A percentile compares a stretch with the other conserved stretches of the same genome.
Conservation (phyloP, 2,113 vertebrate genomes). For the Polyodon spathula region DNA sequence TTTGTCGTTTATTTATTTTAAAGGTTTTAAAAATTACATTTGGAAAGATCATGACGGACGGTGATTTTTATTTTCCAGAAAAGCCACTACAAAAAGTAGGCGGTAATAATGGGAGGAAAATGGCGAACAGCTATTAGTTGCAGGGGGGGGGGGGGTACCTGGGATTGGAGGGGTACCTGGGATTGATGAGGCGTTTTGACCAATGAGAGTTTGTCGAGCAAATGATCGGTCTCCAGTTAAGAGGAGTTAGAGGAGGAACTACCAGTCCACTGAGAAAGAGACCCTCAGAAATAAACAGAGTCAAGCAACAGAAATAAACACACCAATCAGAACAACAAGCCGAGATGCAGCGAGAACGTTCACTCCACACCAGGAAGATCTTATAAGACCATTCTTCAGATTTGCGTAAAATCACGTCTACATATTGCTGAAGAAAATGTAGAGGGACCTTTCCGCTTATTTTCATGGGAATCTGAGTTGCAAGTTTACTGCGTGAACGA, state of each 20-base stretch:
- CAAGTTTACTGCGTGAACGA: constrained; percentile 38
- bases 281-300: constrained; percentile 32
- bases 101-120: constrained; percentile 56
- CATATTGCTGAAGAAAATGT: constrained; percentile 32
- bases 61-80: constrained; percentile 19
- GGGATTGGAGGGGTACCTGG: constrained; percentile 29
- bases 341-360: constrained; percentile 30
- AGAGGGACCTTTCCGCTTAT: constrained; percentile 40
- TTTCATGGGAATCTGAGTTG: constrained; percentile 44
- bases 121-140: constrained; percentile 63
- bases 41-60: background rate
- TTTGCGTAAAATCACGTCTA: constrained; percentile 28
- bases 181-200: constrained; percentile 41
- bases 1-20: background rate
- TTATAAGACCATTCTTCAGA: constrained; percentile 47
- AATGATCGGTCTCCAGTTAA: constrained; percentile 36
- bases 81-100: constrained; percentile 57
- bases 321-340: constrained; percentile 20
- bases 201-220: constrained; percentile 41
- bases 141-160: constrained; percentile 22
- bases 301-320: constrained; percentile 48
- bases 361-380: constrained; percentile 38
- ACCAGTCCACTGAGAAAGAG: constrained; percentile 35
- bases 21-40: constrained; percentile 1
- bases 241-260: constrained; percentile 60